Base-by-base conservation (phyloP, 1,140 invertebrate genomes). In the Cephus cinctus region DNA sequence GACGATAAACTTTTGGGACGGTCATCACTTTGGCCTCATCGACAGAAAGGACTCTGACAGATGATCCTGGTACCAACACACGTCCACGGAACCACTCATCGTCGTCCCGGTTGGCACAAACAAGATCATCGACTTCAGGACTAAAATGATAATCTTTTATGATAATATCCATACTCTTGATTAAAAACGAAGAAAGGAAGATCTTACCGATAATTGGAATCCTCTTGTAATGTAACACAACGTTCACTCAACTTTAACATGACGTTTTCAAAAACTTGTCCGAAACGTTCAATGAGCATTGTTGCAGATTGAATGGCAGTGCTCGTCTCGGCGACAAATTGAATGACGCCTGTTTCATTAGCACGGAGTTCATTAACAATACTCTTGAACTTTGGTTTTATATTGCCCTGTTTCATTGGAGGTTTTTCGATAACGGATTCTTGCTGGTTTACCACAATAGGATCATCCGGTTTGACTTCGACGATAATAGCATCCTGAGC, bases 71-170 rank as follows among this genome's bases (percentile, higher is more conserved):
- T 1, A 48, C 12, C 4, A 62, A 5, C 2, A 73, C 56, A 40
- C 63, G 59, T 16, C 69, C 68, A 18, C 73, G 60, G 5, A 56
- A 23, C 71, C 71, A 75, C 6, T 57, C 57, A 4, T 25, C 32
- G 3, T 55, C 47, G 2, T 23, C 9, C 22, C 14, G 36, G 2
- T 12, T 6, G 2, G 60, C 65, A 31, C 57, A 63, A 36, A 72
- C 45, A 2, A 64, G 43, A 11, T 71, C 67, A 16, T 54, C 62
- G 3, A 61, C 4, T 12, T 61, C 43, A 8, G 65, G 62, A 12
- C 62, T 72, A 27, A 38, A 61, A 43, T 27, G n/a, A 8, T n/a
- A 27, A 27, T 27, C n/a, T 27, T 8, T 8, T 27, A 27, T 27
- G 25, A 27, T 27, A n/a, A 27, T 8, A 27, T 27, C n/a, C 25